Evolutionary conservation across 2,113 vertebrate genomes (phyloP), one percentile per base, ranked within the genome.

Genomic region (Scomber scombrus): DNA sequence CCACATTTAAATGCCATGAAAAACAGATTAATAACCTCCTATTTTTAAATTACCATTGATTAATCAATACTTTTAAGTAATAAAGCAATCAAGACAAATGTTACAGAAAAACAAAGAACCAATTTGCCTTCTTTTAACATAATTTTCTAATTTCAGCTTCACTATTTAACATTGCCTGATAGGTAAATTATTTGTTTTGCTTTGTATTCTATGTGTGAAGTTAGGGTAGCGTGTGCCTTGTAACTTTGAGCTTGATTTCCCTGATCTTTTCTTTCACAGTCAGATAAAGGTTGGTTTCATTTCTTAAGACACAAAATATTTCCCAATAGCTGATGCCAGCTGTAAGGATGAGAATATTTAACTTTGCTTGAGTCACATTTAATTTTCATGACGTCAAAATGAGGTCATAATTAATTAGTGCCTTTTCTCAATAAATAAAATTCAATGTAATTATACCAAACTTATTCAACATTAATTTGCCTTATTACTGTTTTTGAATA

Each of bases 401-500:
- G 55, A 62, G 11, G 18, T 62, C 1, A 15, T 57, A 51, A 8
- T 58, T 86, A 40, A 89, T 67, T 81, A 77, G 91, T 94, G 91
- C 93, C 92, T 94, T 93, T 87, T 87, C 71, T 84, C 51, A 51
- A 74, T 64, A 15, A n/a, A 40, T 43, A 72, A 26, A 62, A 67
- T 57, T 72, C 51, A 76, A 66, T 81, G 46, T 58, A 63, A 84
- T 66, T 47, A 63, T 64, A 80, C 29, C 65, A 86, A 72, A 75
- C 54, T 56, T 73, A 31, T 49, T 65, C 40, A 52, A 31, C 40
- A 78, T 78, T 72, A 71, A 69, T 65, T 81, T 71, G 62, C 65
- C 73, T 86, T 64, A 56, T 50, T 74, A 26, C 11, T 4, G 16
- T 62, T 47, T 61, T 68, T 65, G 0, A 3, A 26, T 78, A 45